Conservation (phyloP, 2,888 invertebrate genomes). For the Brenthis daphne region DNA sequence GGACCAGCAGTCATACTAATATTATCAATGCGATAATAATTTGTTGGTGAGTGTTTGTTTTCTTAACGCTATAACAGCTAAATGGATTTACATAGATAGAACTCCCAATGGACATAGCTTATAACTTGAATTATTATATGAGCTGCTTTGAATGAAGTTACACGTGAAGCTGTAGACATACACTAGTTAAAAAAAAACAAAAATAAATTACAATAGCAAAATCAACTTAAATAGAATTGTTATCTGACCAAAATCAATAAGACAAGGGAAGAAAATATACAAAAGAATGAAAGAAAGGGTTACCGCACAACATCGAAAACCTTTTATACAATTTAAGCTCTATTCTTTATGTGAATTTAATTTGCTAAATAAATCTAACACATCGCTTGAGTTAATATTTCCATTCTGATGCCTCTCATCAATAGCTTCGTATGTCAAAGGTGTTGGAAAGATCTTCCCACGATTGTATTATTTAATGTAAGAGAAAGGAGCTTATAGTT, state of each 20-base stretch:
- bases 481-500: conserved; percentile 15
- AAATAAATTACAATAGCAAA: conserved; percentile 28
- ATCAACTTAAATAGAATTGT: conserved; percentile 35
- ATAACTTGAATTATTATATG: too few species aligned
- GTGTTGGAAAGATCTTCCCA: conserved; percentile 60
- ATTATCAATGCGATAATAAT: too few species aligned
- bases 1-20: too few species aligned
- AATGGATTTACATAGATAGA: too few species aligned
- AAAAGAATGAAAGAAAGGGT: conserved; percentile 78
- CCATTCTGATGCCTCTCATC: conserved; percentile 71
- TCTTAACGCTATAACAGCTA: too few species aligned
- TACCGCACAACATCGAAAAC: conserved; percentile 36
- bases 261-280: conserved; percentile 68
- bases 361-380: conserved; percentile 50
- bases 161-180: not conserved
- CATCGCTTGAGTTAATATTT: conserved; percentile 76
- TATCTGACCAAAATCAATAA: conserved; percentile 72
- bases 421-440: conserved; percentile 60
- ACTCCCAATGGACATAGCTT: too few species aligned
- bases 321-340: conserved; percentile 33
- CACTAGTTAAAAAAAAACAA: conserved; percentile 28
- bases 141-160: too few species aligned
- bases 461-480: conserved; percentile 45
- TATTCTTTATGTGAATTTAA: conserved; percentile 39
- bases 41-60: too few species aligned